Evolutionary conservation across 1,140 invertebrate species (phyloP).

Genomic region (Apis florea): DNA sequence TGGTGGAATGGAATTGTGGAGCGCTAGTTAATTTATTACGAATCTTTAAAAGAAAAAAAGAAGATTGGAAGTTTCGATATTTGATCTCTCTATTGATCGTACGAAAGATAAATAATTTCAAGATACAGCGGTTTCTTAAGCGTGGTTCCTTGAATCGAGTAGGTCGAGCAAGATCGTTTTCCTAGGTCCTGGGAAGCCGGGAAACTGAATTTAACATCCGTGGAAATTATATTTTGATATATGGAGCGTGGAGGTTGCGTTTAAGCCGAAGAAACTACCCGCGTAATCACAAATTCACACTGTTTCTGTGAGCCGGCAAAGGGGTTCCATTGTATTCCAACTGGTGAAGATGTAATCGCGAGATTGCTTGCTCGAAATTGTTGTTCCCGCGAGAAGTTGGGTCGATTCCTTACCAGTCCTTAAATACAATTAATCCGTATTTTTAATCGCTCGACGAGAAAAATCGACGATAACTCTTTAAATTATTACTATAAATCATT

Average conservation of each 20-base stretch:
- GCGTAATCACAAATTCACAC: slow-evolving; percentile 30
- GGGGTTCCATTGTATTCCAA: neutral
- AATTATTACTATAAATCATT: too few species aligned
- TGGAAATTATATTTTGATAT: slow-evolving; percentile 74
- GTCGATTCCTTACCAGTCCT: too few species aligned
- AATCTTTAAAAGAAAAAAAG: neutral
- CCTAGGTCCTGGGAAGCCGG: slow-evolving; percentile 59
- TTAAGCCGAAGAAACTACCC: slow-evolving; percentile 32
- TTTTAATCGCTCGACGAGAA: too few species aligned
- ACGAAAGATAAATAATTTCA: neutral
- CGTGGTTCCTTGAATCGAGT: slow-evolving; percentile 71
- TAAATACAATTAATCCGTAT: too few species aligned
- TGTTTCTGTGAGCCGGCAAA: neutral
- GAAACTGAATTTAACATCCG: slow-evolving; percentile 77
- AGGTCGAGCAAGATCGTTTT: slow-evolving; percentile 63
- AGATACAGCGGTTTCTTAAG: slow-evolving; percentile 58
- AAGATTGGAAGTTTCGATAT: too few species aligned
- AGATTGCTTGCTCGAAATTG: neutral
- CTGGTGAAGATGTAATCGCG: neutral
- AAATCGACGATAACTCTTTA: too few species aligned
- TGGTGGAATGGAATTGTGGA: too few species aligned
- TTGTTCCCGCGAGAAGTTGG: neutral
- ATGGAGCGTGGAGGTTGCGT: slow-evolving; percentile 27
- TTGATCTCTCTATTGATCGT: too few species aligned
- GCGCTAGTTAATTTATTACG: too few species aligned